Evolutionary conservation across 2,888 invertebrate species (phyloP).

Genomic region (Synanthedon tipuliformis): DNA sequence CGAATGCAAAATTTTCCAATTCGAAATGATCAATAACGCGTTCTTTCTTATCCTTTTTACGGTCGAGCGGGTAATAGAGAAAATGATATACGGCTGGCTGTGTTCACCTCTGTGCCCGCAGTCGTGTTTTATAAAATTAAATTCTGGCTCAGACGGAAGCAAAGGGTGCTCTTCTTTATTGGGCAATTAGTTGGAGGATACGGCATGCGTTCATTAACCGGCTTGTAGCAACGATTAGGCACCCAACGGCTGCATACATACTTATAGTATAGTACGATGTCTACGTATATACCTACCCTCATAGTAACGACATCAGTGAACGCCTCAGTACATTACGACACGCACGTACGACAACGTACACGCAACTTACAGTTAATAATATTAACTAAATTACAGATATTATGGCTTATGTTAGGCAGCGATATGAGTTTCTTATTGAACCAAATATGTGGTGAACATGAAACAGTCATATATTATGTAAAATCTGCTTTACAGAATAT

Average conservation of each 20-base stretch:
- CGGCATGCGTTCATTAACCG: constrained; percentile 38
- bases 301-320: not conserved
- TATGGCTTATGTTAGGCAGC: constrained; percentile 23
- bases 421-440: constrained; percentile 28
- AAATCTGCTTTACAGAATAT: no score
- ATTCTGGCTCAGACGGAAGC: constrained; percentile 22
- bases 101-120: constrained; percentile 8
- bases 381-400: constrained; percentile 37
- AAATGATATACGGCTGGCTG: constrained; percentile 10
- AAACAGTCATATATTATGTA: not conserved
- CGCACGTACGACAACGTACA: constrained; percentile 4
- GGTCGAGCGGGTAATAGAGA: constrained; percentile 6
- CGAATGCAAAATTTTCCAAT: not conserved
- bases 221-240: constrained; percentile 27
- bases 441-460: constrained; percentile 12
- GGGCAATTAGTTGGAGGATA: constrained; percentile 45
- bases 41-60: not conserved
- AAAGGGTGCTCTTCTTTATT: constrained; percentile 35
- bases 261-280: constrained; percentile 5
- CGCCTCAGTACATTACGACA: not conserved
- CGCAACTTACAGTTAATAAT: constrained; percentile 29
- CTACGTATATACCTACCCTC: not conserved
- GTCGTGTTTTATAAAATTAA: constrained; percentile 28
- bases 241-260: constrained; percentile 9
- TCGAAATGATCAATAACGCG: not conserved